Percentiles rank a stretch among this genome's conserved stretches.
Evolutionary conservation across 2,888 invertebrate species (phyloP).

Genomic region (Cylloceria caligata): DNA sequence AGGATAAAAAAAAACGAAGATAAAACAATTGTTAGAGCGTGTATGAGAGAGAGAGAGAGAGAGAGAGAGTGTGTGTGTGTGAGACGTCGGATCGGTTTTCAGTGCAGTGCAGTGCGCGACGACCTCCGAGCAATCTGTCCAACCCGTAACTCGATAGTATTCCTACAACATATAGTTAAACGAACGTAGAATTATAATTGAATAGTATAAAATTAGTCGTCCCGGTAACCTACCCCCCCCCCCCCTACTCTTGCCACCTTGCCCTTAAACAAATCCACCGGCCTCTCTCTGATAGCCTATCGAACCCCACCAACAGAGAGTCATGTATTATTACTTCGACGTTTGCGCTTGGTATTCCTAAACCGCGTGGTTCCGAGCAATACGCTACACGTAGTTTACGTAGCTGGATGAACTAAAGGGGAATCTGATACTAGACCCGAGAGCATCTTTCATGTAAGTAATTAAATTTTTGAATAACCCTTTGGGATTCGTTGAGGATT

Average conservation of each 20-base stretch:
- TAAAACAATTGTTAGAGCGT: conserved; percentile 25
- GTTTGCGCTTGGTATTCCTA: conserved; percentile 21
- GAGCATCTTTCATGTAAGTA: conserved; percentile 28
- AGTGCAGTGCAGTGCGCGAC: conserved; percentile 70
- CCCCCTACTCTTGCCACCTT: background rate
- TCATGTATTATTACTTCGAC: conserved; percentile 36
- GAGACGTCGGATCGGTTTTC: conserved; percentile 70
- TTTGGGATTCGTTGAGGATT: background rate
- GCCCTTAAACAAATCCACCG: conserved; percentile 7
- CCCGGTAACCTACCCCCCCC: conserved; percentile 31
- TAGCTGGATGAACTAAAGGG: conserved; percentile 53
- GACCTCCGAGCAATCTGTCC: conserved; percentile 83
- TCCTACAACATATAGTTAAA: conserved; percentile 77
- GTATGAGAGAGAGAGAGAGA: conserved; percentile 54
- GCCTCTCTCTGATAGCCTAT: conserved; percentile 1
- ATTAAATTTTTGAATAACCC: conserved; percentile 1
- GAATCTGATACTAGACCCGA: background rate
- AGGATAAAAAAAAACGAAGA: conserved; percentile 21
- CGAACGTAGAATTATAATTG: conserved; percentile 70
- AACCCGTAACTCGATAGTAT: conserved; percentile 83
- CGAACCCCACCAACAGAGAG: background rate
- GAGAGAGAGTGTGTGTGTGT: conserved; percentile 54
- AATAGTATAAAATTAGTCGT: conserved; percentile 82
- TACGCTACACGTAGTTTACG: conserved; percentile 35
- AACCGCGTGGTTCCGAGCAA: conserved; percentile 17